Conservation (phyloP, 1,140 invertebrate species). For the Homalodisca vitripennis region DNA sequence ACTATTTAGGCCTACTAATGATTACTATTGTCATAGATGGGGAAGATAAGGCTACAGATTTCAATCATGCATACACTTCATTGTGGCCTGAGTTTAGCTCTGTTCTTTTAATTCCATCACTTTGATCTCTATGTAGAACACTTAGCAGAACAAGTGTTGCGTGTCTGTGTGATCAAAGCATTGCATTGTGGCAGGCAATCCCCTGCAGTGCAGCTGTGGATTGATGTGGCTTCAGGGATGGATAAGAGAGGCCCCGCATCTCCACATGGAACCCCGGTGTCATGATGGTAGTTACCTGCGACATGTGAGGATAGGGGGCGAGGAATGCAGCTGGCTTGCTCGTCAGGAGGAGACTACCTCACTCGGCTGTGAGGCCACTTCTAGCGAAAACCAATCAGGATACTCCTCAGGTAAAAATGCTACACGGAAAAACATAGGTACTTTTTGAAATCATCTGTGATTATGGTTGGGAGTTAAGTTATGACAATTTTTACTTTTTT, state of each 20-base stretch:
- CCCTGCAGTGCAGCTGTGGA: constrained; percentile 74
- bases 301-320: background rate
- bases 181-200: constrained; percentile 63
- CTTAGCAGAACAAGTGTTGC: constrained; percentile 21
- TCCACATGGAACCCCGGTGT: constrained; percentile 68
- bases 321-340: background rate
- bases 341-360: background rate
- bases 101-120: constrained; percentile 27
- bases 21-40: too few relatives aligned
- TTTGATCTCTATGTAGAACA: background rate
- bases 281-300: constrained; percentile 63
- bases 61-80: too few relatives aligned
- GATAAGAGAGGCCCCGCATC: constrained; percentile 60
- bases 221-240: constrained; percentile 80
- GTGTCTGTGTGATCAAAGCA: constrained; percentile 29
- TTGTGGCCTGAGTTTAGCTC: too few relatives aligned
- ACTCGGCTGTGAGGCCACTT: constrained; percentile 41
- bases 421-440: too few relatives aligned
- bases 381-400: constrained; percentile 47
- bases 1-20: too few relatives aligned
- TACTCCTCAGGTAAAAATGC: too few relatives aligned
- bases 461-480: too few relatives aligned
- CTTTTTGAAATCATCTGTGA: too few relatives aligned
- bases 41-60: too few relatives aligned
- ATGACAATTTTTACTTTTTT: too few relatives aligned